phyloP scores from a whole-genome alignment of 2,888 invertebrate species.

The Oasisia sp. region DNA sequence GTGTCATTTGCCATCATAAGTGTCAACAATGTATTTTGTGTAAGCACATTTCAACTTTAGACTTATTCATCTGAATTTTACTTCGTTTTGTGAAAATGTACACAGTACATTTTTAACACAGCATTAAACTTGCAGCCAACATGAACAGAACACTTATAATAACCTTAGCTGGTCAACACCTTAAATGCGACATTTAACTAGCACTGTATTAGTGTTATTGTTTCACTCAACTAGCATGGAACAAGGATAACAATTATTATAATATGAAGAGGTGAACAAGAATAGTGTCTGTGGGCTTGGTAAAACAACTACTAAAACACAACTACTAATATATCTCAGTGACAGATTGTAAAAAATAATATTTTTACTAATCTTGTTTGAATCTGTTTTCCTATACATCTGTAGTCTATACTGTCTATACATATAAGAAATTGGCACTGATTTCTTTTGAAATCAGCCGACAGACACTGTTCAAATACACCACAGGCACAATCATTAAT shows the following conservation, averaged over 20 bases:
- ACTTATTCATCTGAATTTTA: not conserved
- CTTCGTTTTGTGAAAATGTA: not conserved
- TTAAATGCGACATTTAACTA: not conserved
- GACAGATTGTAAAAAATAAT: not conserved
- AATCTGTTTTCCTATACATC: not conserved
- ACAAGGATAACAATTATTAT: not conserved
- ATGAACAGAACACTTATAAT: not conserved
- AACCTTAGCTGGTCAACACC: not conserved
- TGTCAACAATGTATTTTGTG: not conserved
- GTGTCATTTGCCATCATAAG: not conserved
- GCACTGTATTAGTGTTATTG: not conserved
- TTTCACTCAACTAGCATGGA: not conserved
- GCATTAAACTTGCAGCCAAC: conserved; percentile 1
- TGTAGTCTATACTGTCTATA: no score
- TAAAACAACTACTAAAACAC: not conserved
- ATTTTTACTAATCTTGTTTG: not conserved
- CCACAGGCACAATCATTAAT: not conserved
- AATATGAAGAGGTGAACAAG: not conserved
- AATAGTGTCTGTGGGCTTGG: not conserved
- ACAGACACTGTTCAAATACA: not conserved
- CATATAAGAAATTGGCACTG: no score
- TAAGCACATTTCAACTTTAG: not conserved
- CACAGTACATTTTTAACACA: not conserved
- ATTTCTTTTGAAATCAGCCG: not conserved
- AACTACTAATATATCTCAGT: not conserved